Base-by-base conservation (phyloP, 1,140 invertebrate genomes). In the Sesamia nonagrioides region DNA sequence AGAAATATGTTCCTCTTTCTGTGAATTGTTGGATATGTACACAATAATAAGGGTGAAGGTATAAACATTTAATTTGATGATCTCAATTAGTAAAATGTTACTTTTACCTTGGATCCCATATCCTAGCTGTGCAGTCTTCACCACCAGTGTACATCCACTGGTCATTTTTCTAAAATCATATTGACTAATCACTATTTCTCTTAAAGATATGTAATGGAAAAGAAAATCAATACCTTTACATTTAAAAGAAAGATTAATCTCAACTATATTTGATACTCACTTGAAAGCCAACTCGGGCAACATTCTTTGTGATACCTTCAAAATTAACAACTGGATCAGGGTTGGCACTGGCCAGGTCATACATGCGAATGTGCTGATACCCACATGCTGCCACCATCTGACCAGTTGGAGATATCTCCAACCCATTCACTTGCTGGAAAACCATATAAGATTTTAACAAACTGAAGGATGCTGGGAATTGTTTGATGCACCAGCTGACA, bases 71-170 rank as follows among this genome's bases (percentile, higher is more conserved):
- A 48, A 3, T 54, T 73, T 50, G 0, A 17, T 13, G 42, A 45
- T n/a, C n/a, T n/a, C n/a, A n/a, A n/a, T n/a, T n/a, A 45, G 5
- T 45, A 13, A 45, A 13, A 45, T 3, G 42, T 45, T 45, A n/a
- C 5, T 50, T 18, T 74, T 84, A 97, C 96, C 97, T 97, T 77
- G 99, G 96, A 94, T 99, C 99, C 99, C 99, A 99, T 82, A 99
- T 98, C 84, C 98, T 96, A 1, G 98, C 98, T 79, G 97, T 97
- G 90, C 97, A 97, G 93, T 99, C 99, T 96, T 99, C 99, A 61
- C 99, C 98, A 54, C 98, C 99, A 2, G 98, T 99, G 91, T 97
- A 99, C 98, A 99, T 99, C 98, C 98, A 99, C 89, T 97, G 97
- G 0, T 98, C 97, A 87, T 99, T 97, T 91, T 98, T 97, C 95